Percentiles rank a stretch among this genome's conserved stretches.
phyloP scores from a whole-genome alignment of 2,797 vertebrate genomes.

The Tokudaia muenninki region DNA sequence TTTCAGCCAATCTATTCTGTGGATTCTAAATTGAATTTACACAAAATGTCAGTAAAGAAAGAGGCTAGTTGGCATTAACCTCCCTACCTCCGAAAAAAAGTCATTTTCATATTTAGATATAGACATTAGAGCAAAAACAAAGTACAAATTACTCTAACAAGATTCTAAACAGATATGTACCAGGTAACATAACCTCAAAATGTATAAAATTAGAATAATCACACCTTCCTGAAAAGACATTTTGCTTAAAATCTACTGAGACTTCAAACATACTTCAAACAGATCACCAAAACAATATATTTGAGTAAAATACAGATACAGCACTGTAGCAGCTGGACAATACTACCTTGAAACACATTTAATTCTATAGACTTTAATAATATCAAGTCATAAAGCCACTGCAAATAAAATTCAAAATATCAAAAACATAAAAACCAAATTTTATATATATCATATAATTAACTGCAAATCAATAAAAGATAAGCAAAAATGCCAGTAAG shows the following conservation, averaged over 20 bases:
- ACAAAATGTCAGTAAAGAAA: constrained; percentile 31
- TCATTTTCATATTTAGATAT: not conserved
- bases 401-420: constrained; percentile 38
- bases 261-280: not conserved
- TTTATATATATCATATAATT: not conserved
- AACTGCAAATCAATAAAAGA: constrained; percentile 28
- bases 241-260: not conserved
- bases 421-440: constrained; percentile 38
- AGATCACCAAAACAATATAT: not conserved
- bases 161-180: not conserved
- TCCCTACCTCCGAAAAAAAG: not conserved
- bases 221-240: not conserved
- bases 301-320: not conserved
- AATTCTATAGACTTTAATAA: constrained; percentile 6
- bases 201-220: not conserved
- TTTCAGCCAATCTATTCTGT: not conserved
- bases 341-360: constrained; percentile 12
- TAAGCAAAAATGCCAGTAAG: not conserved
- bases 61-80: not conserved
- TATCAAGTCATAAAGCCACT: constrained; percentile 32
- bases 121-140: not conserved
- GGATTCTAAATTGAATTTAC: not conserved
- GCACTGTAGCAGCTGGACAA: not conserved
- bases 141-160: not conserved
- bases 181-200: not conserved